Percentiles rank a stretch among this genome's conserved stretches.
Conservation (phyloP, 2,888 invertebrate species). For the Drosophila meridiana region DNA sequence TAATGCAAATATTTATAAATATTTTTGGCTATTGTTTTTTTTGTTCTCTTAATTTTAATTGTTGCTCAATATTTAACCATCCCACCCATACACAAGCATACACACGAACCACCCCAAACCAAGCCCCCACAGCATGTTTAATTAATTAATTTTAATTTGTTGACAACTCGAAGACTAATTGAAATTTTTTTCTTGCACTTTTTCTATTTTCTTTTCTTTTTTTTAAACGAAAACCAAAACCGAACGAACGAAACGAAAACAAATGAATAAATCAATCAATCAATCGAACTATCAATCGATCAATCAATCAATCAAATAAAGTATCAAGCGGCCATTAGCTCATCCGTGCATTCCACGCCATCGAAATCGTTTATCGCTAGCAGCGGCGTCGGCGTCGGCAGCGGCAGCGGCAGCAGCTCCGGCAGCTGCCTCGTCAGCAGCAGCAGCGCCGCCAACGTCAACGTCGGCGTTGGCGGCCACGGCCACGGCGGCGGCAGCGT, state of each 20-base stretch:
- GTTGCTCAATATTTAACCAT: constrained; percentile 44
- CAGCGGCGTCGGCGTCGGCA: constrained; percentile 62
- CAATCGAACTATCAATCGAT: constrained; percentile 29
- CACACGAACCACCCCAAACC: constrained; percentile 10
- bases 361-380: constrained; percentile 87
- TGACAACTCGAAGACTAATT: constrained; percentile 75
- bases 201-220: constrained; percentile 78
- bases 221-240: constrained; percentile 35
- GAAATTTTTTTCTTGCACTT: constrained; percentile 77
- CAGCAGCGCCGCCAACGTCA: constrained; percentile 56
- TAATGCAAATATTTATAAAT: constrained; percentile 32
- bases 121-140: constrained; percentile 61
- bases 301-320: constrained; percentile 81
- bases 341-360: constrained; percentile 88
- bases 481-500: constrained; percentile 76
- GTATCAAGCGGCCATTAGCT: constrained; percentile 95
- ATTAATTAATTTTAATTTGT: constrained; percentile 66
- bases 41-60: constrained; percentile 43
- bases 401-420: constrained; percentile 51
- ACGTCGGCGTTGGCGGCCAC: constrained; percentile 62
- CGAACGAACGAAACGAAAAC: constrained; percentile 32
- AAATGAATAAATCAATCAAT: constrained; percentile 16
- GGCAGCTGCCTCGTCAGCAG: constrained; percentile 50
- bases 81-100: constrained; percentile 25
- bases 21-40: constrained; percentile 55